phyloP scores from a whole-genome alignment of 1,140 invertebrate species.

The Ips typographus region DNA sequence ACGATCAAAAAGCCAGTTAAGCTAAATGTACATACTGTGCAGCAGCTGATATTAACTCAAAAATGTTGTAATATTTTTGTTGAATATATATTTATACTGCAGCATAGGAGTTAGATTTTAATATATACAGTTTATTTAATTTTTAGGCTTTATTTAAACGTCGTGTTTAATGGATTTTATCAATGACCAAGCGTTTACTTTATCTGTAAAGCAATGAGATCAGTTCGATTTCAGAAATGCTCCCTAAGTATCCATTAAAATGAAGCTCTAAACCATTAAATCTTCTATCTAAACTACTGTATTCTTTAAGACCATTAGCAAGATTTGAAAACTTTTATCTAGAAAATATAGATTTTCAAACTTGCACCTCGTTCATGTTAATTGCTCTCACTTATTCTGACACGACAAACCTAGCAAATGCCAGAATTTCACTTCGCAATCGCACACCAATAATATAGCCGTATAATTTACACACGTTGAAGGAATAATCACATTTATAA shows the following conservation, averaged over 20 bases:
- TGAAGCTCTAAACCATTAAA: constrained; percentile 6
- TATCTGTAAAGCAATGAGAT: too few relatives aligned
- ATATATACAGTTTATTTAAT: too few relatives aligned
- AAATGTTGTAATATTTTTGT: neutral
- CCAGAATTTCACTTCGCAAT: neutral
- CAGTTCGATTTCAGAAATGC: neutral
- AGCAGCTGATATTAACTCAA: neutral
- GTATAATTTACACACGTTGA: constrained; percentile 4
- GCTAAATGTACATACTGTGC: neutral
- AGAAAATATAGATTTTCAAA: constrained; percentile 12
- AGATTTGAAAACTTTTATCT: constrained; percentile 15
- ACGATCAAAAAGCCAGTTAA: constrained; percentile 11
- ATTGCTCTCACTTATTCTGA: too few relatives aligned
- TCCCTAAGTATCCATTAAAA: constrained; percentile 2
- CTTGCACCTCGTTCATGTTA: neutral
- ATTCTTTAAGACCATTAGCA: constrained; percentile 11
- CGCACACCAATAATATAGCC: constrained; percentile 5
- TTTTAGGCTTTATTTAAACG: too few relatives aligned
- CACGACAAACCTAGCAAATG: too few relatives aligned
- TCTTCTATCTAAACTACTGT: constrained; percentile 7
- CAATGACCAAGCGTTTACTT: too few relatives aligned
- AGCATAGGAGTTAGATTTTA: too few relatives aligned
- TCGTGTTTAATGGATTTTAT: too few relatives aligned
- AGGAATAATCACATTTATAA: constrained; percentile 13
- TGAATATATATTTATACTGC: too few relatives aligned